Percentiles rank a stretch among this genome's conserved stretches.
Evolutionary conservation across 1,140 invertebrate species (phyloP).

Genomic region (Apis florea): DNA sequence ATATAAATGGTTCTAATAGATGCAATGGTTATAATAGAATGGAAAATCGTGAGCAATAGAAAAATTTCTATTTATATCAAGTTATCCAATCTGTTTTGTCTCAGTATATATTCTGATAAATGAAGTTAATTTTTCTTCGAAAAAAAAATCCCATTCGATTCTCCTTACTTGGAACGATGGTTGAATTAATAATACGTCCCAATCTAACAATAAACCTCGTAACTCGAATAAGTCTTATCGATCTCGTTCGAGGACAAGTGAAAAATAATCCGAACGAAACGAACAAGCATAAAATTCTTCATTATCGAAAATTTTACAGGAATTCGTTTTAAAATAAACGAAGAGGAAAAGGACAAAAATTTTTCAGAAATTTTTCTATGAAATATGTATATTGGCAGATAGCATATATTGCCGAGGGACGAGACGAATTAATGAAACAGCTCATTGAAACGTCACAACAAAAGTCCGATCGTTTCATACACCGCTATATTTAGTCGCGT

Average conservation of each 20-base stretch:
- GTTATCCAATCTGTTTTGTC: not conserved
- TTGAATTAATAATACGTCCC: conserved; percentile 22
- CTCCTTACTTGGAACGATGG: not conserved
- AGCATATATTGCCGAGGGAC: not conserved
- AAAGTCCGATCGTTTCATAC: conserved; percentile 5
- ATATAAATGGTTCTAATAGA: not conserved
- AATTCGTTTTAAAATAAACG: not conserved
- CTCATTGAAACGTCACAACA: not conserved
- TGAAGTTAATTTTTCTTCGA: not conserved
- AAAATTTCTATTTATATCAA: not conserved
- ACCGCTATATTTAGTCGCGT: conserved; percentile 6
- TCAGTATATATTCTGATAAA: not conserved
- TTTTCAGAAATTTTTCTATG: not conserved
- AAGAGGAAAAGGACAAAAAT: not conserved
- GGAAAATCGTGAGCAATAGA: not conserved
- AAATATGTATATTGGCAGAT: not conserved
- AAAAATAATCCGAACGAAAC: not conserved
- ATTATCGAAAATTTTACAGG: not conserved
- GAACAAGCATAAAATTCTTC: not conserved
- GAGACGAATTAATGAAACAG: conserved; percentile 16
- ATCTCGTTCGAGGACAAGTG: not conserved
- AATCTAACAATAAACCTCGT: conserved; percentile 20
- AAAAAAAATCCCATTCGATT: not conserved
- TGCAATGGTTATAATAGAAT: not conserved
- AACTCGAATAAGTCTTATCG: not conserved